Evolutionary conservation across 2,797 vertebrate species (phyloP), one percentile per base, ranked within the genome.

Genomic region (Zenarchopterus dispar): DNA sequence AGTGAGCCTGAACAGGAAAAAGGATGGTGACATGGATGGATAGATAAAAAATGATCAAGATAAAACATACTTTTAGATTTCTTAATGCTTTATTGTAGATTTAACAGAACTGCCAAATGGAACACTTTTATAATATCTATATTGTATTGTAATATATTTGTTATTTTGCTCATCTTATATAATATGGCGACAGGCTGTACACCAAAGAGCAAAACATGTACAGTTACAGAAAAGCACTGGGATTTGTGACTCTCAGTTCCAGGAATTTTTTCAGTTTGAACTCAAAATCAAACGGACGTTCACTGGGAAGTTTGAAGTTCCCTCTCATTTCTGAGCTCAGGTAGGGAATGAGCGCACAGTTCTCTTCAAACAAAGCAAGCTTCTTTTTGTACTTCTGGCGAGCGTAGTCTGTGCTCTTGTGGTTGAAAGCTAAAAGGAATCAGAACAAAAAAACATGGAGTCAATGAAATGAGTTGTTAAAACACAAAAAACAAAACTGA

Each of bases 331-430:
- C 88, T 52, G 89, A 74, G 54, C 89, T 92, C 60, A 99, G 90
- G 85, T 95, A 96, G 10, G 93, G 89, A 58, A 99, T 86, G 62
- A 99, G 97, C 24, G 92, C 91, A 88, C 97, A 98, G 71, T 87
- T 88, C 67, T 97, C 94, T 74, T 92, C 33, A 77, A 97, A 98
- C 54, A 67, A 73, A 15, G 91, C 90, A 89, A 99, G 88, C 77
- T 95, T 94, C 91, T 77, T 94, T 83, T 88, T 96, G 89, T 96
- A 97, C 75, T 82, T 92, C 70, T 91, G 89, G 31, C 92, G 88
- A 59, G 72, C 69, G 18, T 90, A 88, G 56, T 90, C 92, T 2
- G 93, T 88, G 81, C 90, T 95, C 54, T 84, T 88, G 19, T 87
- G 89, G 81, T 98, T 99, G 84, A 95, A 94, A 5, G 95, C 98